Base-by-base conservation (phyloP, 2,888 invertebrate genomes). In the Oscheius sp. region DNA sequence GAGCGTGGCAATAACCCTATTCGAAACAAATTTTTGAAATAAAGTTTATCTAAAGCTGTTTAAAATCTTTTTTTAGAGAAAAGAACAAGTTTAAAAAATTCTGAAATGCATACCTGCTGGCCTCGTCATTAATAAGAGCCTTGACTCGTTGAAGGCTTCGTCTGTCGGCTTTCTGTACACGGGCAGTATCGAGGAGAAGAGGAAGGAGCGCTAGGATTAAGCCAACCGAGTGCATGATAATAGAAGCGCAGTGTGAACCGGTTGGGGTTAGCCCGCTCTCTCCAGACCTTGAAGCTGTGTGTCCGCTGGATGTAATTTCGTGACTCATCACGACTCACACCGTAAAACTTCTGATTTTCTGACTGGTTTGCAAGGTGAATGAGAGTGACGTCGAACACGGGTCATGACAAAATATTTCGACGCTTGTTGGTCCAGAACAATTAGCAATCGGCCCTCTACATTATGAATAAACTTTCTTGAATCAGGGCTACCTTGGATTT, bases 211-310 rank as follows among this genome's bases (percentile, higher is more conserved):
- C 66, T 66, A 66, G 66, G 66, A 66, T 66, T 66, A 66, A 52
- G 66, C 66, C 66, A 52, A 52, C 66, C 66, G 66, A 66, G 66
- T 66, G 66, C 66, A 66, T 66, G 66, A 66, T 66, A 66, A 66
- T 66, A 66, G 66, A 66, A 66, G 66, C 66, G 66, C 66, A 23
- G 52, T 49, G 66, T 66, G 66, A 66, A 66, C 66, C 66, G 66
- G 66, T 66, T 66, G 66, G 35, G 35, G 66, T 23, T 66, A 21
- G 63, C 21, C 18, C 63, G 27, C 27, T 6, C 61, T n/a, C 66
- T 52, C 52, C 52, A 66, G 66, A 66, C 66, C 66, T 66, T 66
- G 66, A 66, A 66, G 66, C 66, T 66, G 66, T 66, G 35, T 35
- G 66, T 66, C 66, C 66, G 66, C 27, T 35, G 66, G 27, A 49